Conservation (phyloP, 1,140 invertebrate species). For the Rhynchophorus ferrugineus region DNA sequence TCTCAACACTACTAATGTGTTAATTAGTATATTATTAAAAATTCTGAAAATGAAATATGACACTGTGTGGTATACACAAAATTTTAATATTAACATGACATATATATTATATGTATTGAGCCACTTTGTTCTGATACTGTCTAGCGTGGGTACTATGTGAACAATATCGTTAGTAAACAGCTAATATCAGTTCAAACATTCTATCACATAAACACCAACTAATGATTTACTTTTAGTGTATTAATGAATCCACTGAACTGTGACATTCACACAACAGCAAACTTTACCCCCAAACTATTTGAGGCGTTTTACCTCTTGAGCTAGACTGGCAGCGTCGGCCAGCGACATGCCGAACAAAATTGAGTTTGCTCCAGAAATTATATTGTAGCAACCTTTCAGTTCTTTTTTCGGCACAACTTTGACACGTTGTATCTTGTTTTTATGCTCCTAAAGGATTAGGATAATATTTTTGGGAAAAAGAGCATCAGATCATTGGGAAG, state of each 20-base stretch:
- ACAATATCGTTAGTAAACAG: too few relatives aligned
- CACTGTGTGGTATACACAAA: too few relatives aligned
- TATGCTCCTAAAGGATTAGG: constrained; percentile 20
- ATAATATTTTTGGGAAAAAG: background rate
- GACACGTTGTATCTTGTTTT: constrained; percentile 19
- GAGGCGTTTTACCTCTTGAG: constrained; percentile 24
- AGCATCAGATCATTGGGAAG: background rate
- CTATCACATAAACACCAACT: background rate
- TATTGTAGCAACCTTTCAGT: constrained; percentile 23
- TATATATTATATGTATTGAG: too few relatives aligned
- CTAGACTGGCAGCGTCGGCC: constrained; percentile 25
- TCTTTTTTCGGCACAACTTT: constrained; percentile 23
- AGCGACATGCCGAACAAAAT: constrained; percentile 29
- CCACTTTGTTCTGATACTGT: too few relatives aligned
- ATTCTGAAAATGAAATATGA: too few relatives aligned
- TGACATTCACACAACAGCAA: constrained; percentile 20
- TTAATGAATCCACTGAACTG: constrained; percentile 1
- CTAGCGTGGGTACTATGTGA: too few relatives aligned
- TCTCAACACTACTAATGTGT: too few relatives aligned
- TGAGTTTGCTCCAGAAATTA: constrained; percentile 23
- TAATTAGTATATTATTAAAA: too few relatives aligned
- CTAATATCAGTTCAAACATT: too few relatives aligned
- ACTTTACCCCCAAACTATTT: constrained; percentile 23
- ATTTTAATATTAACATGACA: too few relatives aligned
- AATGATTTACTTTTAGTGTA: background rate